These are phyloP conservation scores for fruit fly (Drosophila melanogaster) DNA, from an alignment of 1,140 invertebrate genomes.

Conservation along the genomic window Release_6_plus_ISO1_MT NT_033777.3:12913001-12913500, in stretches of 20 bases:
- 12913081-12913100: not conserved
- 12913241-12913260: not conserved
- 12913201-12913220: no score
- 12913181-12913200: not conserved
- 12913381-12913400: conserved; percentile 80
- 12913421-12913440: conserved; percentile 81
- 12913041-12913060: not conserved
- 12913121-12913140: no score
- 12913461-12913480: conserved; percentile 69
- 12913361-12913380: not conserved
- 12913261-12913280: conserved; percentile 21
- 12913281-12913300: conserved; percentile 5
- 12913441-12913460: conserved; percentile 76
- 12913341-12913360: not conserved
- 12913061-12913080: not conserved
- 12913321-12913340: conserved; percentile 21
- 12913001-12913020: not conserved
- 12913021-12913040: not conserved
- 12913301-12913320: conserved; percentile 25
- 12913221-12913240: not conserved
- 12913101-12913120: no score
- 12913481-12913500: conserved; percentile 32
- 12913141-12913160: no score
- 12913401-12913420: conserved; percentile 76
- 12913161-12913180: not conserved